Base-by-base conservation (phyloP, 2,797 vertebrate species). In the Psittacula derbiana region DNA sequence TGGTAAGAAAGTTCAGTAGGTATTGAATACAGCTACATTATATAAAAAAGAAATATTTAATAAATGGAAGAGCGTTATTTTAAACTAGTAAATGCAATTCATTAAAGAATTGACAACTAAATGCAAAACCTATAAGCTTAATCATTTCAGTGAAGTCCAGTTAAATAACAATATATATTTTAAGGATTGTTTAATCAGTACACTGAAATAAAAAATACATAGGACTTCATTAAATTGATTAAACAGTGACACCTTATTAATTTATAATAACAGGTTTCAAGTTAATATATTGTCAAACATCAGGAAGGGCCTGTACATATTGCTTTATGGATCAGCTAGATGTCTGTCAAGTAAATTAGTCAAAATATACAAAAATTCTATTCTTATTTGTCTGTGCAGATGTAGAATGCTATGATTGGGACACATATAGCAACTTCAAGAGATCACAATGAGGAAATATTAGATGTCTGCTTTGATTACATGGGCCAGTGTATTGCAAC, bases 381-480 rank as follows among this genome's bases (percentile, higher is more conserved):
- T 28, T 50, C 43, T 46, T 92, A 9, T 57, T 36, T 76, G 5
- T 79, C 20, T 72, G 11, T 96, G 38, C 97, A 99, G 99, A 93
- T 99, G 90, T 99, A 99, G 99, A 97, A 99, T 50, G 97, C 98
- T 44, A 66, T 80, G 75, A 98, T 93, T 90, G 99, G 99, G 47
- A 97, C 98, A 69, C 98, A 98, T 89, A 53, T 99, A 52, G 98
- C 98, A 40, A 99, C 99, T 9, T 96, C 99, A 20, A 97, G 94
- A 21, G 99, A 98, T 76, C 99, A 99, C 69, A 98, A 98, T 81
- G 98, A 98, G 83, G 99, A 99, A 96, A 98, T 99, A 88, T 58
- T 99, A 75, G 99, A 99, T 49, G 99, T 99, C 92, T 99, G 99
- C 95, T 99, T 99, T 92, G 98, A 99, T 98, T 98, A 98, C 74